Percentiles rank a stretch among this genome's conserved stretches.
phyloP scores from a whole-genome alignment of 2,797 vertebrate species.

The Enteromius paludinosus region DNA sequence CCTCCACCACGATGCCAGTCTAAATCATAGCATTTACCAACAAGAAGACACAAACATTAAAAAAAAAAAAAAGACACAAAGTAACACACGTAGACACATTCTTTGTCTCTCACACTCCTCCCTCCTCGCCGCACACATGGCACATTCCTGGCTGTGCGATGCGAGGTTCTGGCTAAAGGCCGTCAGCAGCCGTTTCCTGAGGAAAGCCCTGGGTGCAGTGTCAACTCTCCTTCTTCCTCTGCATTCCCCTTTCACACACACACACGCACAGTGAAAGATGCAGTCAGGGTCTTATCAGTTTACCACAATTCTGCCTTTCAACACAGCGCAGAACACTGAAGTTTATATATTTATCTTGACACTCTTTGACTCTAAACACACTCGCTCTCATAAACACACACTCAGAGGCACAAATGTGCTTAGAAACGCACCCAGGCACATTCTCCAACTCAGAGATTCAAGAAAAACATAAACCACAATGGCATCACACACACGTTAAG shows the following conservation, averaged over 20 bases:
- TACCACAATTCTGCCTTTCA: constrained; percentile 57
- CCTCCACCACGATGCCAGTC: not conserved
- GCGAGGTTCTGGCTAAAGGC: constrained; percentile 56
- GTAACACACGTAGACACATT: constrained; percentile 46
- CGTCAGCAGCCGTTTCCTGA: constrained; percentile 65
- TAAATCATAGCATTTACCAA: constrained; percentile 8
- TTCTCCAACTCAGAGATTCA: constrained; percentile 30
- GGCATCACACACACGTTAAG: constrained; percentile 48
- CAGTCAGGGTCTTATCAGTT: constrained; percentile 57
- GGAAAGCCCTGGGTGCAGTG: constrained; percentile 66
- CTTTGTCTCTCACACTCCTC: constrained; percentile 58
- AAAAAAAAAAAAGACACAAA: constrained; percentile 8
- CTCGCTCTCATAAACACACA: constrained; percentile 33
- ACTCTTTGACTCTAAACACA: constrained; percentile 44
- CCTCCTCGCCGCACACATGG: constrained; percentile 55
- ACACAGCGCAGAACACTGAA: constrained; percentile 46
- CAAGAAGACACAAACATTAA: constrained; percentile 17
- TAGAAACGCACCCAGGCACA: constrained; percentile 24
- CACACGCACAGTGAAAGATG: constrained; percentile 60
- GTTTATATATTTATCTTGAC: constrained; percentile 45
- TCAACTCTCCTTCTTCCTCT: constrained; percentile 64
- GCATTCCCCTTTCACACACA: constrained; percentile 59
- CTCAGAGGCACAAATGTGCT: constrained; percentile 29
- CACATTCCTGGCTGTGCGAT: constrained; percentile 60
- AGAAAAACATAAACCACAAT: constrained; percentile 25